Base-by-base conservation (phyloP, 2,113 vertebrate species). In the Labrus mixtus region DNA sequence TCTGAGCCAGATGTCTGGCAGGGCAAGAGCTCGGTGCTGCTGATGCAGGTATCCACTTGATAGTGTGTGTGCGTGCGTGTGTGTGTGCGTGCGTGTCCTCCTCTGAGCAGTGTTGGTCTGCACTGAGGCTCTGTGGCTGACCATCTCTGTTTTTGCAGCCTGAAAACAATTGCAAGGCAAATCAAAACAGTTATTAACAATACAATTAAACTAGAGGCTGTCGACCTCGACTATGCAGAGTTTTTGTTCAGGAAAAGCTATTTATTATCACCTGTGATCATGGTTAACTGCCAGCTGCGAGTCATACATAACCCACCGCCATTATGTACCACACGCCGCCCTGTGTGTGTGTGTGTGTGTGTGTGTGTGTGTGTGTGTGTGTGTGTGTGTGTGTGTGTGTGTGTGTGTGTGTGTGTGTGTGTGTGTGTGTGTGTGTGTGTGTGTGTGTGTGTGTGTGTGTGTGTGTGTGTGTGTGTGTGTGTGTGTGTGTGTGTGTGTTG, bases 1-100 rank as follows among this genome's bases (percentile, higher is more conserved):
- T 82, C 66, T 58, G 58, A 61, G 59, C 37, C 76, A 83, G 80
- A 87, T 89, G 84, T 84, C 85, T 84, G 71, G 68, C 54, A 79
- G 73, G 62, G 64, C 56, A 77, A 37, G 19, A 66, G 46, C 43
- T 10, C 22, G 0, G 36, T 74, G 64, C 69, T 67, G 73, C 78
- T 76, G 82, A 65, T 84, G 63, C 65, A 82, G 79, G 65, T 74
- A 85, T 84, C 63, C 71, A 79, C 77, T 76, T 60, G 65, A 85
- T 76, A 63, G 36, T 46, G 8, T 56, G 43, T 59, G 55, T 61
- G 56, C 68, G 7, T 25, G 29, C 64, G 4, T 57, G 57, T 13
- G 69, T 45, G 61, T 71, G 20, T 56, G 73, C 66, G 39, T 51
- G 22, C 58, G 48, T 50, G 33, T 9, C 13, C 20, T 23, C 41